A percentile compares a stretch with the other conserved stretches of the same genome.
Conservation (phyloP, 2,888 invertebrate genomes). For the Macaria liturata region DNA sequence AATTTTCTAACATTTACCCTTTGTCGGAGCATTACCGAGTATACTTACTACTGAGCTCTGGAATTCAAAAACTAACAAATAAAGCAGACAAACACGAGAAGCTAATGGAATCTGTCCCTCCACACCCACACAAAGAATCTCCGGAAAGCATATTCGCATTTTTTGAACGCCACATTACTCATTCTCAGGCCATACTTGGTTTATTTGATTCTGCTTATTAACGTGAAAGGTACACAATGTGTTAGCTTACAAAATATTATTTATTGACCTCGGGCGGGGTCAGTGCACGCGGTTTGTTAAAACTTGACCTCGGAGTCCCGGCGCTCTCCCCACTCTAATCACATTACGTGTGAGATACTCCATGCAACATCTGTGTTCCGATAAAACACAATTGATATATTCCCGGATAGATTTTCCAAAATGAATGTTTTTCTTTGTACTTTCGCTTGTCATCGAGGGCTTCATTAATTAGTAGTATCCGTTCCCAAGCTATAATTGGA, state of each 20-base stretch:
- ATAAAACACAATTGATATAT: neutral
- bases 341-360: conserved; percentile 13
- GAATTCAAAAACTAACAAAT: neutral
- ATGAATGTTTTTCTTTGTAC: too few relatives aligned
- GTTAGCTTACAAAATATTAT: conserved; percentile 26
- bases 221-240: conserved; percentile 45
- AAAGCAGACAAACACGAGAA: conserved; percentile 6
- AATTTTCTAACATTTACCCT: too few relatives aligned
- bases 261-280: conserved; percentile 50
- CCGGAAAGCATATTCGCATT: conserved; percentile 18
- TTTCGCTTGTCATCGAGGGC: neutral
- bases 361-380: neutral
- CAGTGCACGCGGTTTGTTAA: conserved; percentile 47
- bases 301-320: conserved; percentile 43
- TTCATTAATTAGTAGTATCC: conserved; percentile 11
- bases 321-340: conserved; percentile 25
- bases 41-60: too few relatives aligned
- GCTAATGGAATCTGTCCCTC: conserved; percentile 13
- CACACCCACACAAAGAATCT: conserved; percentile 10
- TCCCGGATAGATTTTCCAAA: neutral
- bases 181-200: conserved; percentile 18
- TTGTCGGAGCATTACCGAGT: too few relatives aligned
- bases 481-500: conserved; percentile 5
- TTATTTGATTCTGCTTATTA: conserved; percentile 34
- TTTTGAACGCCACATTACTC: conserved; percentile 11